Conservation (phyloP, 2,797 vertebrate genomes). For the Sarcophilus harrisii region DNA sequence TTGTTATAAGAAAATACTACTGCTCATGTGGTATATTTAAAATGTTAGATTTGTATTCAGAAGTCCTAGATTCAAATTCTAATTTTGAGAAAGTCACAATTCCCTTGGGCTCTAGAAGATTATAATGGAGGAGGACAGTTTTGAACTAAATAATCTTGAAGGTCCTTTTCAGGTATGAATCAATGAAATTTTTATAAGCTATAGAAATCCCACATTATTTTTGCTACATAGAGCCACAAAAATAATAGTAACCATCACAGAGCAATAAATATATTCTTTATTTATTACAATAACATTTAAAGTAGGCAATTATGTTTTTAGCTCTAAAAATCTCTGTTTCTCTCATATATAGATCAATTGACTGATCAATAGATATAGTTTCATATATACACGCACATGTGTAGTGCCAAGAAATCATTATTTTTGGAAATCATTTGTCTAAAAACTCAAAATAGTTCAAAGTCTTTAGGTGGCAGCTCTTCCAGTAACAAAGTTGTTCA, state of each 20-base stretch:
- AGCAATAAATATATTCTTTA: constrained; percentile 50
- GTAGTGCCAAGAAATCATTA: constrained; percentile 45
- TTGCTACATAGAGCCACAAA: constrained; percentile 11
- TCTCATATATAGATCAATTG: too few relatives aligned
- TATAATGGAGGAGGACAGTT: neutral
- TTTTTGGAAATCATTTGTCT: constrained; percentile 60
- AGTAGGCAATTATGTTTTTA: constrained; percentile 54
- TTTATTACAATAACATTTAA: constrained; percentile 64
- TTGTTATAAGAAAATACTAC: neutral
- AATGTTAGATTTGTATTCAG: neutral
- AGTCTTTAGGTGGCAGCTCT: constrained; percentile 46
- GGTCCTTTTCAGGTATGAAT: neutral
- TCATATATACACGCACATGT: constrained; percentile 19
- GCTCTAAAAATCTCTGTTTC: constrained; percentile 19
- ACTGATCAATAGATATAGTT: neutral
- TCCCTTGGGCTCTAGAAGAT: neutral
- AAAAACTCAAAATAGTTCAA: constrained; percentile 39
- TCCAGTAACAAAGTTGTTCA: constrained; percentile 73
- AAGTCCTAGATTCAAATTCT: neutral
- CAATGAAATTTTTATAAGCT: constrained; percentile 15
- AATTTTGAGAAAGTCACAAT: neutral
- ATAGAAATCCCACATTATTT: constrained; percentile 40
- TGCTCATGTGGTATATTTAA: neutral
- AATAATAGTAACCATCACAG: constrained; percentile 53
- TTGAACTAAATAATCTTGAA: neutral